Base-by-base conservation (phyloP, 2,888 invertebrate genomes). In the Drosophila aldrichi region DNA sequence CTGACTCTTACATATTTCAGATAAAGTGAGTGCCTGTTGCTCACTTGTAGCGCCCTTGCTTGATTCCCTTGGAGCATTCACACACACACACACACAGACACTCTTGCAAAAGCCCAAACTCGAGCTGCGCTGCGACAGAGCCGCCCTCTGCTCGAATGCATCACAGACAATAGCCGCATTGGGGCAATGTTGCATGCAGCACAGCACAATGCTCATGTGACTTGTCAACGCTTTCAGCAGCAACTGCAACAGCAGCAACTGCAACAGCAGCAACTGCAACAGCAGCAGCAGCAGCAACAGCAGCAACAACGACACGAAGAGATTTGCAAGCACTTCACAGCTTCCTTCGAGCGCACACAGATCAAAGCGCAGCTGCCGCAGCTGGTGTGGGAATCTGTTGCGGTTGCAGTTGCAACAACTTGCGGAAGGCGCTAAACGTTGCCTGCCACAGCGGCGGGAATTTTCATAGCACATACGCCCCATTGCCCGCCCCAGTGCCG, bases 381-480 rank as follows among this genome's bases (percentile, higher is more conserved):
- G 61, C 60, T 58, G 72, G 59, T 81, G 86, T 85, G 86, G 86
- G 77, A 84, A 88, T 75, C 85, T 38, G 72, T 64, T 67, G 79
- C 73, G 46, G 49, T 41, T 36, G 40, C 59, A 46, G 63, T 49
- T 64, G 58, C 72, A 61, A 4, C 32, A 20, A 29, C 43, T 38
- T 20, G 52, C 4, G 20, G 63, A 56, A 78, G 89, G 86, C 90
- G 86, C 90, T 89, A 90, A 86, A 89, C 85, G 89, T 70, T 76
- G 87, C 74, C 89, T 69, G 65, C 60, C 75, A 82, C 16, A 88
- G 60, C 71, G 83, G 70, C 83, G 81, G 73, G 74, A 77, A 89
- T 78, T 83, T 83, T 74, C 90, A 87, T 90, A 77, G 70, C 84
- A 74, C 84, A 86, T 90, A 90, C 90, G 90, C 90, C 86, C 89